These are phyloP conservation scores for Meteorus cinctellus DNA, from an alignment of 2,888 invertebrate genomes.

Conservation along the genomic window DNA sequence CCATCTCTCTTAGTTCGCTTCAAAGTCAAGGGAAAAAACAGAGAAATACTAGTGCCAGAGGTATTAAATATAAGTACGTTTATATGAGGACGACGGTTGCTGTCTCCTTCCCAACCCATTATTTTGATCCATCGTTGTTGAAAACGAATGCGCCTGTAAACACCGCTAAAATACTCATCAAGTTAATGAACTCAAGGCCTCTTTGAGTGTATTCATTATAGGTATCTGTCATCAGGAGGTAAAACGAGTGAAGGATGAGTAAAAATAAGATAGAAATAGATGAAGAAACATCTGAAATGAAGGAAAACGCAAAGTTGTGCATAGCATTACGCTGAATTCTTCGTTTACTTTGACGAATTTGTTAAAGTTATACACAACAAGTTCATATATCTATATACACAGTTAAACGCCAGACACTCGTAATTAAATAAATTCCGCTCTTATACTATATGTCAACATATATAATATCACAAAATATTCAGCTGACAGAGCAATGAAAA, in stretches of 20 bases:
- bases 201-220: constrained; percentile 47
- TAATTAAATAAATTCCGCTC: neutral
- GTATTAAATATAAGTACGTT: neutral
- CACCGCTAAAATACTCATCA: constrained; percentile 58
- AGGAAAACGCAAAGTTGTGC: neutral
- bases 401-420: neutral
- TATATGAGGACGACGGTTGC: constrained; percentile 5
- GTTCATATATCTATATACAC: neutral
- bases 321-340: neutral
- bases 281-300: neutral
- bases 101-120: constrained; percentile 50
- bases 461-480: constrained; percentile 3
- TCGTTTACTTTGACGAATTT: neutral
- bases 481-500: neutral
- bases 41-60: neutral
- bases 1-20: neutral
- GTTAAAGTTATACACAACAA: constrained; percentile 8
- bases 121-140: constrained; percentile 64
- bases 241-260: neutral
- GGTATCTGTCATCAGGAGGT: neutral
- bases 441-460: neutral
- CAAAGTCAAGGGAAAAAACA: neutral
- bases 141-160: constrained; percentile 56
- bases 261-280: neutral
- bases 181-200: constrained; percentile 67